Conservation (phyloP, 2,888 invertebrate species). For the Drosophila rellima region DNA sequence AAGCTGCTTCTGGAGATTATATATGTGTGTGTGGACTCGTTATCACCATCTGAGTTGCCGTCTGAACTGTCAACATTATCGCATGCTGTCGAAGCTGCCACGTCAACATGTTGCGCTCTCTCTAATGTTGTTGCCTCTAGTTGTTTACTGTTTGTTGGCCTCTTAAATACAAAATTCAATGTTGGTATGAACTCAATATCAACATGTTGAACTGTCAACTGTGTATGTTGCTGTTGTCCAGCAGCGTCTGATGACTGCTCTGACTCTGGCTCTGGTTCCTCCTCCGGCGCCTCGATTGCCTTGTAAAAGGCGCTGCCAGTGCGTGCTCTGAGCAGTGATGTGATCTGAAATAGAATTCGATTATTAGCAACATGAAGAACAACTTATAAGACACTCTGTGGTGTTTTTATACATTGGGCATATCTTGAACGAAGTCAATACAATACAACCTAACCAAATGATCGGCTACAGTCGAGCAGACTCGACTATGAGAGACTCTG, state of each 20-base stretch:
- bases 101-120: conserved; percentile 57
- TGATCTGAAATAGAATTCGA: conserved; percentile 74
- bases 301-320: conserved; percentile 73
- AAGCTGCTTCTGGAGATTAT: conserved; percentile 73
- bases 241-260: conserved; percentile 24
- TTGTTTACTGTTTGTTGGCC: conserved; percentile 10
- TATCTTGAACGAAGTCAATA: not conserved
- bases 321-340: conserved; percentile 83
- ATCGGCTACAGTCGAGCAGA: no score
- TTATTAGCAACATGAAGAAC: conserved; percentile 1
- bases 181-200: conserved; percentile 82
- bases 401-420: not conserved
- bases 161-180: conserved; percentile 76
- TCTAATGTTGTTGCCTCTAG: conserved; percentile 14
- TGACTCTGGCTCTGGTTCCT: conserved; percentile 18
- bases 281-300: conserved; percentile 62
- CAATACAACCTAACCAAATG: no score
- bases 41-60: conserved; percentile 41
- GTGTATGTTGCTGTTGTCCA: conserved; percentile 25
- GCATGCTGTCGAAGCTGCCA: conserved; percentile 4
- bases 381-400: not conserved
- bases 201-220: conserved; percentile 46
- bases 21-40: conserved; percentile 74
- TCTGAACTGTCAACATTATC: conserved; percentile 36
- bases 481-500: not conserved